Percentiles rank a stretch among this genome's conserved stretches.
phyloP scores from a whole-genome alignment of 2,113 vertebrate species.

The Neolamprologus ventralis region DNA sequence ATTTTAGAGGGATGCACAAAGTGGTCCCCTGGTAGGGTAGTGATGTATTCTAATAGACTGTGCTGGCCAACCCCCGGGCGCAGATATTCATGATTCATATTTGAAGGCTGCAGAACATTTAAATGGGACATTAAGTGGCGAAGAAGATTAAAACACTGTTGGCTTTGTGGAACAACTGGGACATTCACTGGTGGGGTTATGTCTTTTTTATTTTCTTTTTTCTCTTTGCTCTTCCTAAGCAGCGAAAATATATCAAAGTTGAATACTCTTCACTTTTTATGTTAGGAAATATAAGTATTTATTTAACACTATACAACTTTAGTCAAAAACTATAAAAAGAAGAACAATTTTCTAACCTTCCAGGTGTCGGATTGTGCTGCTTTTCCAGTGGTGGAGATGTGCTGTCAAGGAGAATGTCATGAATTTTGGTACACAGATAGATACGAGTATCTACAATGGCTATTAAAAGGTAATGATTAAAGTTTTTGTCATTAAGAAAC shows the following conservation, averaged over 20 bases:
- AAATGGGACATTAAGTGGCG: conserved; percentile 92
- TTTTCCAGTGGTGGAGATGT: background rate
- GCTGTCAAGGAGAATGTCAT: background rate
- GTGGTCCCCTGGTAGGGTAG: conserved; percentile 91
- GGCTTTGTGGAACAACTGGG: conserved; percentile 64
- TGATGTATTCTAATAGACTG: conserved; percentile 98
- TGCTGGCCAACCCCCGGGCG: conserved; percentile 83
- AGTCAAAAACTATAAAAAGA: background rate
- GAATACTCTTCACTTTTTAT: background rate
- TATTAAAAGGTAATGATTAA: background rate
- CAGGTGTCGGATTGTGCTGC: background rate
- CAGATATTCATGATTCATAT: conserved; percentile 96
- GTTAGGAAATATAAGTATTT: background rate
- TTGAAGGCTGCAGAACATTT: conserved; percentile 85
- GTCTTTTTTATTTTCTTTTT: background rate
- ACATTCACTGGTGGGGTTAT: conserved; percentile 1
- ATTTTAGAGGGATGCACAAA: conserved; percentile 92
- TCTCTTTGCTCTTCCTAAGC: background rate
- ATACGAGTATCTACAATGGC: background rate
- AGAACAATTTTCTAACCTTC: background rate
- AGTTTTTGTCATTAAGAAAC: background rate
- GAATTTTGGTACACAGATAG: background rate
- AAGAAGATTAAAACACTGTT: conserved; percentile 83
- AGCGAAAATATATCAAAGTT: background rate
- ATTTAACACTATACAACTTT: background rate